These are phyloP conservation scores for Poecilia gillii DNA, from an alignment of 2,797 vertebrate species.

Conservation along the genomic window DNA sequence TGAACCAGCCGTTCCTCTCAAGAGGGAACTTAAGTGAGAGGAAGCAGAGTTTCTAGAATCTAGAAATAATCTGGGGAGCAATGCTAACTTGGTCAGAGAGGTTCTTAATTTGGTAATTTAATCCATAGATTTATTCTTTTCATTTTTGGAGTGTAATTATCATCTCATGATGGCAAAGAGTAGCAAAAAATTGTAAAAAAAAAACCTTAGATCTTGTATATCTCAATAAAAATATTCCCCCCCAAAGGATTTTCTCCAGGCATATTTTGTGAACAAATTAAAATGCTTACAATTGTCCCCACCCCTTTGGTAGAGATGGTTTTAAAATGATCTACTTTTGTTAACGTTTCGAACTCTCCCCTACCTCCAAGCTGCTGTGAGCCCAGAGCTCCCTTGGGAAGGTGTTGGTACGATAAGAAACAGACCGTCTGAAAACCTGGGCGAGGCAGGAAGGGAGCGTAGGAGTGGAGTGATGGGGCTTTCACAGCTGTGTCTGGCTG, in stretches of 20 bases:
- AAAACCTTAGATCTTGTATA: not conserved
- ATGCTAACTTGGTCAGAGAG: constrained; percentile 10
- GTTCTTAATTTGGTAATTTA: constrained; percentile 43
- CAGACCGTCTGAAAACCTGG: constrained; percentile 66
- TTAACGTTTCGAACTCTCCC: constrained; percentile 40
- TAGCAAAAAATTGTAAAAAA: not conserved
- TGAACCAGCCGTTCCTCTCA: constrained; percentile 30
- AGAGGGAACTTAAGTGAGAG: constrained; percentile 20
- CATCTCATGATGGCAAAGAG: not conserved
- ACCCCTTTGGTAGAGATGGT: not conserved
- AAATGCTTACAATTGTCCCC: not conserved
- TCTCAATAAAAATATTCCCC: not conserved
- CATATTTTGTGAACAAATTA: not conserved
- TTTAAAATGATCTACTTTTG: not conserved
- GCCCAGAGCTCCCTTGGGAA: constrained; percentile 68
- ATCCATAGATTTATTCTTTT: constrained; percentile 1
- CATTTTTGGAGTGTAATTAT: not conserved
- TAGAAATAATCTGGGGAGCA: constrained; percentile 12
- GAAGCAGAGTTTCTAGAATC: constrained; percentile 25
- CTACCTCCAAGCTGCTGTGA: constrained; percentile 33
- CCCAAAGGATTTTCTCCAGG: not conserved
- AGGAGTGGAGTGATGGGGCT: constrained; percentile 25
- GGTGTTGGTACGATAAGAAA: constrained; percentile 76
- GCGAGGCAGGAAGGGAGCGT: constrained; percentile 61
- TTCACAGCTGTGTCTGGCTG: constrained; percentile 49